These are phyloP conservation scores for Drosophila setosimentum DNA, from an alignment of 2,888 invertebrate species.

Conservation along the genomic window DNA sequence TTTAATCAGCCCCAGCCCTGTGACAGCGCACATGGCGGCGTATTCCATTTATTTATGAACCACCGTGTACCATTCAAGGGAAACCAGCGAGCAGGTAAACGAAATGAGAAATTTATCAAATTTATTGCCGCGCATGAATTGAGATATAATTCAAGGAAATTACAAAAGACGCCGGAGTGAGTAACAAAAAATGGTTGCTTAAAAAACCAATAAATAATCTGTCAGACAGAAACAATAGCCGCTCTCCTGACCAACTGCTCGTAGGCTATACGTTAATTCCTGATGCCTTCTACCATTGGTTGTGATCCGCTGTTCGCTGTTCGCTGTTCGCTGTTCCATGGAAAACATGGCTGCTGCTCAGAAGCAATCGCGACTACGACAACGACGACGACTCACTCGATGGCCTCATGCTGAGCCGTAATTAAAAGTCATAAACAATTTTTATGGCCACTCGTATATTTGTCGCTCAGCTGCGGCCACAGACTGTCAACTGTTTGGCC, in stretches of 20 bases:
- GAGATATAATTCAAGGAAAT: constrained; percentile 82
- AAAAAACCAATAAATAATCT: constrained; percentile 69
- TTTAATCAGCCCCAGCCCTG: constrained; percentile 63
- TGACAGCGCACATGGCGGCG: constrained; percentile 46
- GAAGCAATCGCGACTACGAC: constrained; percentile 32
- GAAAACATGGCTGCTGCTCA: constrained; percentile 32
- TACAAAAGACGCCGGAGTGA: constrained; percentile 56
- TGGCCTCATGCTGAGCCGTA: constrained; percentile 71
- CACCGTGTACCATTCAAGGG: constrained; percentile 46
- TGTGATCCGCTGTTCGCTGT: constrained; percentile 1
- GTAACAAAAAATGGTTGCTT: constrained; percentile 64
- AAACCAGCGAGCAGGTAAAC: constrained; percentile 69
- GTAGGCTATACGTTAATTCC: constrained; percentile 19
- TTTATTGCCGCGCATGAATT: constrained; percentile 72
- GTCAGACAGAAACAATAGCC: constrained; percentile 58
- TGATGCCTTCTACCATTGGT: constrained; percentile 45
- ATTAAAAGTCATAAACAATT: constrained; percentile 79
- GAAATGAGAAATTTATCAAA: constrained; percentile 78
- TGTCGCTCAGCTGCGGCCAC: constrained; percentile 69
- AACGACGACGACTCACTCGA: constrained; percentile 45
- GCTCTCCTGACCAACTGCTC: constrained; percentile 28
- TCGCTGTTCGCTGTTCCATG: constrained; percentile 10
- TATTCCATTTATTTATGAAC: constrained; percentile 65
- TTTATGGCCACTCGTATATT: constrained; percentile 72
- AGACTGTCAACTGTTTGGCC: constrained; percentile 70